These are phyloP conservation scores for Manis crassicaudata DNA, from an alignment of 2,797 vertebrate genomes.

Conservation along the genomic window DNA sequence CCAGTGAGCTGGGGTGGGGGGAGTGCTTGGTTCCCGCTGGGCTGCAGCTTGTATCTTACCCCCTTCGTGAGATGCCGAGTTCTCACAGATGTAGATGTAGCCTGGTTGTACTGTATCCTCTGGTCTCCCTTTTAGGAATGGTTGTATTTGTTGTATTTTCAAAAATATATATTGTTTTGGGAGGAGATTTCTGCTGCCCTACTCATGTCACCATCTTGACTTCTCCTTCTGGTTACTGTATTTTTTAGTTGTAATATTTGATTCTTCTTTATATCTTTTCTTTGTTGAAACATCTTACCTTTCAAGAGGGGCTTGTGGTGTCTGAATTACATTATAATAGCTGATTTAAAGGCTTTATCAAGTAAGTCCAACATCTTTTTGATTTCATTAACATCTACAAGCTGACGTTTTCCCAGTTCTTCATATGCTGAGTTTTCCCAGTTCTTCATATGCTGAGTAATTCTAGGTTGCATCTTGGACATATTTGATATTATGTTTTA, in stretches of 20 bases:
- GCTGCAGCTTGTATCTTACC: too few relatives aligned
- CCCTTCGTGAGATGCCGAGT: too few relatives aligned
- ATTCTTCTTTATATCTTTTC: background rate
- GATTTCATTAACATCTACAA: background rate
- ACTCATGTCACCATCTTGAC: too few relatives aligned
- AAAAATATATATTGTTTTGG: too few relatives aligned
- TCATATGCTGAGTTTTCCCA: background rate
- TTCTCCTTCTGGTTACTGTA: background rate
- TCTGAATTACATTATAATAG: constrained; percentile 4
- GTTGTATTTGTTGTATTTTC: too few relatives aligned
- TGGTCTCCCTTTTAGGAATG: too few relatives aligned
- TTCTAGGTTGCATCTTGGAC: background rate
- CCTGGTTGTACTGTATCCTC: too few relatives aligned
- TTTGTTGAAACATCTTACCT: background rate
- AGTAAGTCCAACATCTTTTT: background rate
- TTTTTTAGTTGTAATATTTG: background rate
- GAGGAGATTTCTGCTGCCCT: too few relatives aligned
- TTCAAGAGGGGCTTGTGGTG: background rate
- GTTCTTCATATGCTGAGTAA: background rate
- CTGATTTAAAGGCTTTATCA: background rate
- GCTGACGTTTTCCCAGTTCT: background rate
- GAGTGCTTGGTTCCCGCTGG: too few relatives aligned
- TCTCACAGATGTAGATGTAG: too few relatives aligned
- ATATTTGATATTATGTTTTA: background rate
- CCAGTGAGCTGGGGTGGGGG: too few relatives aligned